Conservation (phyloP, 37 sponge, comb jelly and placozoan genomes). For the Ianthella basta region DNA sequence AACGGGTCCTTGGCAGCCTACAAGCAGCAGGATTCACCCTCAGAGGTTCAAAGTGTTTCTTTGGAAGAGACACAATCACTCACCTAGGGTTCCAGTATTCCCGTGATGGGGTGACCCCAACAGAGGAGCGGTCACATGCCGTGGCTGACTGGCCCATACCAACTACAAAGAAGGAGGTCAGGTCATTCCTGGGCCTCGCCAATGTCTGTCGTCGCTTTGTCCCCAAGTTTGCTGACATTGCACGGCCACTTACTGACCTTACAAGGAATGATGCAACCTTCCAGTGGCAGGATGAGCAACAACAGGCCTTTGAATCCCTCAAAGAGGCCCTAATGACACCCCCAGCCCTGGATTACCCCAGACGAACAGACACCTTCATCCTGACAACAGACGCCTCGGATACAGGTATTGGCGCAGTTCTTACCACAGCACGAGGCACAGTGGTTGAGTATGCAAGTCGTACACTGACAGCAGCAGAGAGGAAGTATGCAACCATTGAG, state of each 20-base stretch:
- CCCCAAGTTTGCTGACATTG: slow-evolving; percentile 22
- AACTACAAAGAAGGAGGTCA: neutral
- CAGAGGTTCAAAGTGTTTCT: slow-evolving; percentile 10
- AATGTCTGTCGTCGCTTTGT: slow-evolving; percentile 2
- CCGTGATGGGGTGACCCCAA: neutral
- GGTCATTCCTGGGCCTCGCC: slow-evolving; percentile 10
- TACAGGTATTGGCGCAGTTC: slow-evolving; percentile 9
- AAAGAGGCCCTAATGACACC: neutral
- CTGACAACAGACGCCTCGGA: slow-evolving; percentile 22
- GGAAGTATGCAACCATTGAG: slow-evolving; percentile 26
- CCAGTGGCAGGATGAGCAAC: neutral
- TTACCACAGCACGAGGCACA: slow-evolving; percentile 3
- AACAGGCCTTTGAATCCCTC: neutral
- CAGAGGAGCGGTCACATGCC: neutral
- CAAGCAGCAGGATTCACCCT: neutral
- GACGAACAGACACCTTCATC: neutral
- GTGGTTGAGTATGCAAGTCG: slow-evolving; percentile 23
- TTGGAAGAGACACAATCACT: slow-evolving; percentile 7
- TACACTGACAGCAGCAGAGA: slow-evolving; percentile 4
- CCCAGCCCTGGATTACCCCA: neutral
- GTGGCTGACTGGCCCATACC: slow-evolving; percentile 12
- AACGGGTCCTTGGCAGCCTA: neutral
- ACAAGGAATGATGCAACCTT: neutral
- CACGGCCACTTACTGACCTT: slow-evolving; percentile 7
- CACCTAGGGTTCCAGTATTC: slow-evolving; percentile 21